Percentiles rank a stretch among this genome's conserved stretches.
phyloP scores from a whole-genome alignment of 2,888 invertebrate species.

The Schizotus pectinicornis region DNA sequence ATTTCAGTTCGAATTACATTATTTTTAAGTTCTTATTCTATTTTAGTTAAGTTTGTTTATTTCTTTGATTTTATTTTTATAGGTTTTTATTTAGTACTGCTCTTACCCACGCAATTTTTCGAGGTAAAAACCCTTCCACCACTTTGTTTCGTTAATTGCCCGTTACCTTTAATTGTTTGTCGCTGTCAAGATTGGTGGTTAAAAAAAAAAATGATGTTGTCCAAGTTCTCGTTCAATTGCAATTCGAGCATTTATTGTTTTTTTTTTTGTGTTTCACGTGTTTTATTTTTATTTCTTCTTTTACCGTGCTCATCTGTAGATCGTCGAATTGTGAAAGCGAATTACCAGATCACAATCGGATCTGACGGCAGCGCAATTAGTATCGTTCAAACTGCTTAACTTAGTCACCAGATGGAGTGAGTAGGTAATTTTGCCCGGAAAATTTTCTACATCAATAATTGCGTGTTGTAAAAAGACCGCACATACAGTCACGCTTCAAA shows the following conservation, averaged over 20 bases:
- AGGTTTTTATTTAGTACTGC: constrained; percentile 20
- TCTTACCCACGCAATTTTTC: constrained; percentile 13
- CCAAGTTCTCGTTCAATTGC: constrained; percentile 14
- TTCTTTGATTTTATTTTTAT: constrained; percentile 22
- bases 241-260: constrained; percentile 15
- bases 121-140: constrained; percentile 14
- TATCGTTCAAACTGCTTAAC: constrained; percentile 53
- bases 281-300: constrained; percentile 2
- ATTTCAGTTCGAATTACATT: constrained; percentile 4
- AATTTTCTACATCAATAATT: not conserved
- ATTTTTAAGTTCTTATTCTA: not conserved
- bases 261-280: constrained; percentile 28
- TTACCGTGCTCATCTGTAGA: constrained; percentile 43
- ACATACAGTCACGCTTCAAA: too few species aligned
- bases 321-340: constrained; percentile 55
- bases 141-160: constrained; percentile 13
- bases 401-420: constrained; percentile 29
- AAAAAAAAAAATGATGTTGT: not conserved
- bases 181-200: constrained; percentile 8
- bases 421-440: constrained; percentile 21
- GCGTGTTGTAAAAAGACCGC: too few species aligned
- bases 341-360: constrained; percentile 55
- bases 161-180: not conserved
- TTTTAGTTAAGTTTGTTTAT: constrained; percentile 1
- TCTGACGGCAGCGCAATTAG: constrained; percentile 51